Conservation (phyloP, 1,140 invertebrate genomes). For the Leptopilina boulardi region DNA sequence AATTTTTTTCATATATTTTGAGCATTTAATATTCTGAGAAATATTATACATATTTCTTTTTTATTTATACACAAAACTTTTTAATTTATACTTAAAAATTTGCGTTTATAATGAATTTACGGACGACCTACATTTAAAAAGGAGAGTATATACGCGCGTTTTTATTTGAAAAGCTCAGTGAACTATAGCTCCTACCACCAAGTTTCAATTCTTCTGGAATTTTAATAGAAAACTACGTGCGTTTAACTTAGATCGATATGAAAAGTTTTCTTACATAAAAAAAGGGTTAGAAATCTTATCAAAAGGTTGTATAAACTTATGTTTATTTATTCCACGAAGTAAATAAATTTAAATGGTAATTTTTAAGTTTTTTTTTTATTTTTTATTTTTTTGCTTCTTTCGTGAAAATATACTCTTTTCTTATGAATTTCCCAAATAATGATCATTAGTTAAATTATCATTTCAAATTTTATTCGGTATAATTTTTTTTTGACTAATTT, state of each 20-base stretch:
- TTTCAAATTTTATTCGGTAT: too few relatives aligned
- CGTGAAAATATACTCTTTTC: too few relatives aligned
- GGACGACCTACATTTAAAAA: neutral
- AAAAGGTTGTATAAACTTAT: neutral
- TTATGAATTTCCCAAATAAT: too few relatives aligned
- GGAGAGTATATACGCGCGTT: neutral
- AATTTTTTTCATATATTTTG: neutral
- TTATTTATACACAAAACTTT: neutral
- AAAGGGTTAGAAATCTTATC: neutral
- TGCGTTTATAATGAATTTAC: neutral
- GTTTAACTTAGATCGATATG: neutral
- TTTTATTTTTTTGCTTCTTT: too few relatives aligned
- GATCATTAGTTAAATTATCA: too few relatives aligned
- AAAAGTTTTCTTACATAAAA: slow-evolving; percentile 1
- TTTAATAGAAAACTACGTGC: neutral
- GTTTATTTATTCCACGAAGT: too few relatives aligned
- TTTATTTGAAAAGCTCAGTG: neutral
- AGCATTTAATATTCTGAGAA: too few relatives aligned
- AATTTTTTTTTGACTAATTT: too few relatives aligned
- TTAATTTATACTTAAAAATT: neutral
- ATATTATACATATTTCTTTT: neutral
- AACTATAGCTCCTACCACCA: neutral
- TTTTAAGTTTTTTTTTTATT: too few relatives aligned
- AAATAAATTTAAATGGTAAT: too few relatives aligned
- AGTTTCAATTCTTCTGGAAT: neutral